Percentiles rank a stretch among this genome's conserved stretches.
These are phyloP conservation scores for Podarcis siculus DNA, from an alignment of 2,797 vertebrate species.

Conservation along the genomic window DNA sequence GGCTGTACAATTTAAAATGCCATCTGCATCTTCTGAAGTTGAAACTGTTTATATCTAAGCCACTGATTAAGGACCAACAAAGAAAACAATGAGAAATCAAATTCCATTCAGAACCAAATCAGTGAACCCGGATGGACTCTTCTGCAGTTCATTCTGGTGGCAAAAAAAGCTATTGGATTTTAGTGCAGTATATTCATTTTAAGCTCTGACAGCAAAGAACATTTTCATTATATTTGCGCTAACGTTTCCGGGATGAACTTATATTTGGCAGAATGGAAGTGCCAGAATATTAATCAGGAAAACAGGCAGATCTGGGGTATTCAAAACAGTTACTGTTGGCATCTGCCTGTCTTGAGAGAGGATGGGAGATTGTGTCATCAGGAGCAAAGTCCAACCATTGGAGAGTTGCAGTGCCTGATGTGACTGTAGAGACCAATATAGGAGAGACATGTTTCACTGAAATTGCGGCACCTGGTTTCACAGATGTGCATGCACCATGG, in stretches of 20 bases:
- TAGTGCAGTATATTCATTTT: not conserved
- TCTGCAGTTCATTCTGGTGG: not conserved
- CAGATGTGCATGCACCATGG: too few species aligned
- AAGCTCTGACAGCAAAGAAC: not conserved
- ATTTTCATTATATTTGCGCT: slow-evolving; percentile 7
- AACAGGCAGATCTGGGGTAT: not conserved
- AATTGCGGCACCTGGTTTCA: too few species aligned
- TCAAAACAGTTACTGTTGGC: not conserved
- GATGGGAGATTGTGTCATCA: too few species aligned
- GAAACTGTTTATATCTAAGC: not conserved
- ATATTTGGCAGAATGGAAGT: slow-evolving; percentile 6
- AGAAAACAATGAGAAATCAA: slow-evolving; percentile 15
- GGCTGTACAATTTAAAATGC: not conserved
- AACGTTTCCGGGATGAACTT: not conserved
- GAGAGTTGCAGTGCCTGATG: too few species aligned
- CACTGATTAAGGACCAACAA: not conserved
- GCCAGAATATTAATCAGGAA: slow-evolving; percentile 27
- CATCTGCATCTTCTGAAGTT: slow-evolving; percentile 1
- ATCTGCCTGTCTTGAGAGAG: not conserved
- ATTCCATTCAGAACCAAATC: not conserved
- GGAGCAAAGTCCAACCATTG: too few species aligned
- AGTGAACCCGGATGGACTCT: not conserved
- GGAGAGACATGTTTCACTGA: too few species aligned
- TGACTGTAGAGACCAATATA: too few species aligned
- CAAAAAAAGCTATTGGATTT: not conserved